Percentiles rank a stretch among this genome's conserved stretches.
Conservation (phyloP, 2,113 vertebrate species). For the Misgurnus anguillicaudatus region DNA sequence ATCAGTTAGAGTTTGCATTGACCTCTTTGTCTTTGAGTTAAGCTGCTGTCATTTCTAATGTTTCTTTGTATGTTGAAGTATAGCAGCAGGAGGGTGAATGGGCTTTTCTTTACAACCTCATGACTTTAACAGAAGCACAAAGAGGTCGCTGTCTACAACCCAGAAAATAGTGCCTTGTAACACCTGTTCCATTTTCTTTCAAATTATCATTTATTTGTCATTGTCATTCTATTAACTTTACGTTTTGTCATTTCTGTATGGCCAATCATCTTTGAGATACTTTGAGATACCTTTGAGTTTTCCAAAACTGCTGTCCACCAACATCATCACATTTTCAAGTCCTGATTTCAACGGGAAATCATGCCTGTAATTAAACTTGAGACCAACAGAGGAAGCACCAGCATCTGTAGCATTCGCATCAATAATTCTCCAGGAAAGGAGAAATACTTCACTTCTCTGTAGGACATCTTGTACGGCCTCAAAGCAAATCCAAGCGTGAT, state of each 20-base stretch:
- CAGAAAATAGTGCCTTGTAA: constrained; percentile 69
- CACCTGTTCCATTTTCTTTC: not conserved
- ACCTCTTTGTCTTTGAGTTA: not conserved
- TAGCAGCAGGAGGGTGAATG: constrained; percentile 76
- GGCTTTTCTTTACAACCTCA: constrained; percentile 60
- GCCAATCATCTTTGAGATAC: not conserved
- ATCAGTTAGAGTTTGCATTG: not conserved
- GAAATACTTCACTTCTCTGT: constrained; percentile 93
- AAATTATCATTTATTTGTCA: too few species aligned
- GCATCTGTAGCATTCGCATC: constrained; percentile 98
- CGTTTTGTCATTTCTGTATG: not conserved
- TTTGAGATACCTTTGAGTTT: not conserved
- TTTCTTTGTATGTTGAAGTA: constrained; percentile 82
- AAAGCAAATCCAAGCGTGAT: constrained; percentile 88
- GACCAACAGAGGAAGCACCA: constrained; percentile 90
- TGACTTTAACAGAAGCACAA: constrained; percentile 80
- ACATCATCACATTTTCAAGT: too few species aligned
- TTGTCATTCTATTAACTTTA: too few species aligned
- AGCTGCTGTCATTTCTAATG: too few species aligned
- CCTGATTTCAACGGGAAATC: not conserved
- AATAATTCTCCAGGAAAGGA: constrained; percentile 94
- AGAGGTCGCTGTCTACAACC: constrained; percentile 77
- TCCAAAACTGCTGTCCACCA: too few species aligned
- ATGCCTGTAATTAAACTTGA: constrained; percentile 97
- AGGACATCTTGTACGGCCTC: constrained; percentile 87